A percentile compares a stretch with the other conserved stretches of the same genome.
These are phyloP conservation scores for Apocrypta bakeri DNA, from an alignment of 1,140 invertebrate species.

Conservation along the genomic window DNA sequence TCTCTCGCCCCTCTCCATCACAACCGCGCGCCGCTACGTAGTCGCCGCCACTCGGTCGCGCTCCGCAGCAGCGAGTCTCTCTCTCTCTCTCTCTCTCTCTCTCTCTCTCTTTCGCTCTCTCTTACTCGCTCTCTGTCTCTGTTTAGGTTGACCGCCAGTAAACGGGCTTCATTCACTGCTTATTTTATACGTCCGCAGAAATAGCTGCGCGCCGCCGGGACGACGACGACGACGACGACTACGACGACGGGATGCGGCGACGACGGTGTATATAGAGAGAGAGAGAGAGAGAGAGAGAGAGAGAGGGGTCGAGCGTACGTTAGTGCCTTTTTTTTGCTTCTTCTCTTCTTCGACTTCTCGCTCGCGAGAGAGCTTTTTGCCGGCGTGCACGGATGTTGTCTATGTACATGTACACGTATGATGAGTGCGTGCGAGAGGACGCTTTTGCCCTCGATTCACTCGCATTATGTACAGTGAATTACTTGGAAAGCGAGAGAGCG, in stretches of 20 bases:
- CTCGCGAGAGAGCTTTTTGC: not conserved
- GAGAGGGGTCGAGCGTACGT: not conserved
- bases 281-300: no score
- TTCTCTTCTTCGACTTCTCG: not conserved
- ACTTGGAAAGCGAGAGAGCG: no score
- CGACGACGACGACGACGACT: no score
- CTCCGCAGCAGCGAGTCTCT: not conserved
- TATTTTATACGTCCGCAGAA: constrained; percentile 51
- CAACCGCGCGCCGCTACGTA: not conserved
- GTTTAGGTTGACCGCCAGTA: constrained; percentile 48
- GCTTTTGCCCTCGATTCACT: not conserved
- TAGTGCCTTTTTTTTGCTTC: not conserved
- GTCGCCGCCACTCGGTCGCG: not conserved
- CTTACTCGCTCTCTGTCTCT: constrained; percentile 17
- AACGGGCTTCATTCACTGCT: constrained; percentile 54
- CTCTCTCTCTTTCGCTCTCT: constrained; percentile 18
- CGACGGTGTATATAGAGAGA: not conserved
- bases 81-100: not conserved
- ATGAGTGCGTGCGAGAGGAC: no score
- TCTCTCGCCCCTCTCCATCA: not conserved
- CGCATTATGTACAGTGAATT: no score
- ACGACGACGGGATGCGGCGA: not conserved
- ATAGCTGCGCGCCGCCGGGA: constrained; percentile 38
- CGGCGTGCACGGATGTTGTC: not conserved
- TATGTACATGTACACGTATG: not conserved